Evolutionary conservation across 2,797 vertebrate genomes (phyloP).

Genomic region (Typhlichthys eigenmanni): DNA sequence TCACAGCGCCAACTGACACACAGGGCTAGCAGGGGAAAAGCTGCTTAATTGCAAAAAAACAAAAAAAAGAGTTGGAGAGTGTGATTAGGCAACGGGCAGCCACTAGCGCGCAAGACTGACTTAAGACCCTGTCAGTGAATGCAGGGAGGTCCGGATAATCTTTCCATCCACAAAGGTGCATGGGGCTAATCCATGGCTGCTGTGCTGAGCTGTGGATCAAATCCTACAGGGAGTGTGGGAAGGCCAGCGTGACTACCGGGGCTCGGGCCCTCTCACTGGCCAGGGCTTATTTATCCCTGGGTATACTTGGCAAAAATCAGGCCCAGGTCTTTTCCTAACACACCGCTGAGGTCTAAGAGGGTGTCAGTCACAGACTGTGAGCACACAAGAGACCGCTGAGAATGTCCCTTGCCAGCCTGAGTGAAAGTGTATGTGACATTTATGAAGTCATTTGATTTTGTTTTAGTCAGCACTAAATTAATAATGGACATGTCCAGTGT

Average conservation of each 20-base stretch:
- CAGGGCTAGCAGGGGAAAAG: slow-evolving; percentile 62
- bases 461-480: background rate
- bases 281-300: slow-evolving; percentile 49
- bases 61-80: slow-evolving; percentile 65
- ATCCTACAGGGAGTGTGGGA: slow-evolving; percentile 78
- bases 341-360: slow-evolving; percentile 32
- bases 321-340: slow-evolving; percentile 31
- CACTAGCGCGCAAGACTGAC: slow-evolving; percentile 75
- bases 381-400: background rate
- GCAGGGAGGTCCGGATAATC: slow-evolving; percentile 82
- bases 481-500: background rate
- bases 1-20: slow-evolving; percentile 26
- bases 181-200: slow-evolving; percentile 75
- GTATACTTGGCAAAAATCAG: slow-evolving; percentile 57
- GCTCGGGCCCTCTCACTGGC: slow-evolving; percentile 61
- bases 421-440: background rate
- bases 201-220: slow-evolving; percentile 75
- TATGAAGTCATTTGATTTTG: slow-evolving; percentile 9
- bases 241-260: slow-evolving; percentile 67
- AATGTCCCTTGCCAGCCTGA: background rate
- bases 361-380: slow-evolving; percentile 7
- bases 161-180: slow-evolving; percentile 78
- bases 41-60: slow-evolving; percentile 77
- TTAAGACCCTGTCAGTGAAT: slow-evolving; percentile 79
- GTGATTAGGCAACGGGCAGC: slow-evolving; percentile 74